Evolutionary conservation across 92 coral and sea anemone species (phyloP).

Genomic region (Porites rus): DNA sequence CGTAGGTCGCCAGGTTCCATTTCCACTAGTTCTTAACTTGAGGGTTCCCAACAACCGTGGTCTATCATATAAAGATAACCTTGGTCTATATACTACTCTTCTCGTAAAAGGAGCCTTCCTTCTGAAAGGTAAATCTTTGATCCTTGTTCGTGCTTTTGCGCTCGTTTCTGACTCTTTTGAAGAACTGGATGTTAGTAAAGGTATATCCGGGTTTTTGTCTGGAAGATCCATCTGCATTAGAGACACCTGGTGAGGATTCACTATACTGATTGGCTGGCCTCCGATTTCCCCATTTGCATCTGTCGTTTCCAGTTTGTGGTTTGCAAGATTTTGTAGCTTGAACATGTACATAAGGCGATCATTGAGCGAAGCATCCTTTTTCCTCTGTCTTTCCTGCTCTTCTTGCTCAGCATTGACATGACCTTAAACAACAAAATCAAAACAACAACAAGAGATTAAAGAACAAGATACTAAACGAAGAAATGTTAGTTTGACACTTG

Average conservation of each 20-base stretch:
- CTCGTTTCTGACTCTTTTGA: neutral
- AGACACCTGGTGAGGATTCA: conserved; percentile 85
- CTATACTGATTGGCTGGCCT: conserved; percentile 87
- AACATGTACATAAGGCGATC: conserved; percentile 62
- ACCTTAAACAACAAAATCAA: conserved; percentile 46
- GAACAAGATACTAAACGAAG: neutral
- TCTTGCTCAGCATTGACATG: conserved; percentile 76
- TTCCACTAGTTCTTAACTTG: neutral
- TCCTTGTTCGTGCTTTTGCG: neutral
- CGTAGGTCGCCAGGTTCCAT: conserved; percentile 1
- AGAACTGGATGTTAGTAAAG: conserved; percentile 45
- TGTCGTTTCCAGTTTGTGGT: conserved; percentile 35
- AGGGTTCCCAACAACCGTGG: conserved; percentile 29
- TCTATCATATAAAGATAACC: neutral
- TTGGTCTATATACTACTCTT: neutral
- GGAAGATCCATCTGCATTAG: conserved; percentile 84
- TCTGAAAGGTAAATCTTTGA: neutral
- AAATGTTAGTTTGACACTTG: too few relatives aligned
- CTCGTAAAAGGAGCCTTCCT: neutral
- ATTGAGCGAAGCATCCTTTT: conserved; percentile 67
- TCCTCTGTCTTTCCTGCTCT: conserved; percentile 73
- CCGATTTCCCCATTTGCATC: conserved; percentile 75
- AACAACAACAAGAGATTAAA: neutral
- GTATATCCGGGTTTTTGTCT: conserved; percentile 76
- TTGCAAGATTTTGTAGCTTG: conserved; percentile 68